These are phyloP conservation scores for Watsonalla cultraria DNA, from an alignment of 2,888 invertebrate species.

Conservation along the genomic window DNA sequence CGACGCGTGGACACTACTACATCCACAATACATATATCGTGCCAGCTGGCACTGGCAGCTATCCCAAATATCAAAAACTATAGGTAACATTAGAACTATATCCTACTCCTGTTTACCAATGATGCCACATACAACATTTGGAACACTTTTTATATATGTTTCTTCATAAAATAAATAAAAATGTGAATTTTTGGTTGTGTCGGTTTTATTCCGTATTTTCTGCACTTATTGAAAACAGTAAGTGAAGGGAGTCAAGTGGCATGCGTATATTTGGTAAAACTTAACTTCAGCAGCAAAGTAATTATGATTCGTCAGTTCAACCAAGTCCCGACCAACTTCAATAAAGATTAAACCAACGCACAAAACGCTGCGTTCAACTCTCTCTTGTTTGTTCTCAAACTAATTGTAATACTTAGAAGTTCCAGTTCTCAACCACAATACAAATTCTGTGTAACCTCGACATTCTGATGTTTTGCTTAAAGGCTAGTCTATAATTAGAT, in stretches of 20 bases:
- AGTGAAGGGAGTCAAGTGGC: background rate
- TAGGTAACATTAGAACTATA: conserved; percentile 7
- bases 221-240: no score
- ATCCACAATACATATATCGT: conserved; percentile 32
- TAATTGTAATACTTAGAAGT: background rate
- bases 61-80: conserved; percentile 21
- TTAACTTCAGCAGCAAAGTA: no score
- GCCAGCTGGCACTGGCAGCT: conserved; percentile 53
- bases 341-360: background rate
- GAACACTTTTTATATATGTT: no score
- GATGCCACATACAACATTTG: background rate
- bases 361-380: background rate
- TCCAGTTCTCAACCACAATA: background rate
- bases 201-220: no score
- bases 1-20: conserved; percentile 12
- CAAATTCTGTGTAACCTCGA: background rate
- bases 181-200: no score
- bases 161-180: no score
- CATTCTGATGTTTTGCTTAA: no score
- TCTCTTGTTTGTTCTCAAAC: background rate
- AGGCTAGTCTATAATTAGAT: no score
- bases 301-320: background rate
- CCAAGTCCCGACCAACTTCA: background rate
- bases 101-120: conserved; percentile 12
- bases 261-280: background rate